phyloP scores from a whole-genome alignment of 2,888 invertebrate species.

The Caradrina kadenii region DNA sequence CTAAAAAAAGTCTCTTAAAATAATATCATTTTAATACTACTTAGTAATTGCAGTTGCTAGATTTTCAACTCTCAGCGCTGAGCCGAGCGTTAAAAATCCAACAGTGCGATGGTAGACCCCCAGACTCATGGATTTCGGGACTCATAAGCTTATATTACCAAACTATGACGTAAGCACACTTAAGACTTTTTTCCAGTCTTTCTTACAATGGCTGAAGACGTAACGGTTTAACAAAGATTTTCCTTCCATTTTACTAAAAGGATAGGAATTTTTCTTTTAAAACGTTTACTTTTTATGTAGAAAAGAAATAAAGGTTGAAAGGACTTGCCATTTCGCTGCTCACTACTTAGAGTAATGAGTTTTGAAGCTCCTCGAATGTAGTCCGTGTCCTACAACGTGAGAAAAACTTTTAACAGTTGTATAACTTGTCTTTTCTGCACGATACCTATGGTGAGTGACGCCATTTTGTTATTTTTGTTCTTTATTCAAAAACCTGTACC shows the following conservation, averaged over 20 bases:
- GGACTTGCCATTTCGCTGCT: constrained; percentile 21
- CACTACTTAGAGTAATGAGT: constrained; percentile 43
- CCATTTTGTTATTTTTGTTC: constrained; percentile 40
- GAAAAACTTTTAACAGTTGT: constrained; percentile 38
- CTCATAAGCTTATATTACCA: constrained; percentile 13
- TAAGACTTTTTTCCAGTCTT: constrained; percentile 11
- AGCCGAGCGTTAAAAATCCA: too few species aligned
- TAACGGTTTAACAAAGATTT: constrained; percentile 11
- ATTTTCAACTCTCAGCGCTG: too few species aligned
- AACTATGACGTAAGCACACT: constrained; percentile 36
- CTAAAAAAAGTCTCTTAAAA: too few species aligned
- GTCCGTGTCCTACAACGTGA: constrained; percentile 27
- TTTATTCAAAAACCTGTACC: constrained; percentile 27
- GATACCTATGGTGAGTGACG: constrained; percentile 12
- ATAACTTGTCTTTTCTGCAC: constrained; percentile 16
- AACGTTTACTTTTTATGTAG: constrained; percentile 18
- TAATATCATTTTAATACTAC: too few species aligned
- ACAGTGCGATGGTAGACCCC: too few species aligned
- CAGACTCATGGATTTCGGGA: constrained; percentile 18
- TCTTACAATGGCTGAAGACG: constrained; percentile 14
- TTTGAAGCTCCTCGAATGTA: constrained; percentile 27
- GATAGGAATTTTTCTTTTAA: constrained; percentile 8
- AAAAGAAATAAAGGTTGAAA: constrained; percentile 28
- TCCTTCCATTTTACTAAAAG: constrained; percentile 10
- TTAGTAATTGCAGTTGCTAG: too few species aligned